phyloP scores from a whole-genome alignment of 2,113 vertebrate genomes.

The Parus major region DNA sequence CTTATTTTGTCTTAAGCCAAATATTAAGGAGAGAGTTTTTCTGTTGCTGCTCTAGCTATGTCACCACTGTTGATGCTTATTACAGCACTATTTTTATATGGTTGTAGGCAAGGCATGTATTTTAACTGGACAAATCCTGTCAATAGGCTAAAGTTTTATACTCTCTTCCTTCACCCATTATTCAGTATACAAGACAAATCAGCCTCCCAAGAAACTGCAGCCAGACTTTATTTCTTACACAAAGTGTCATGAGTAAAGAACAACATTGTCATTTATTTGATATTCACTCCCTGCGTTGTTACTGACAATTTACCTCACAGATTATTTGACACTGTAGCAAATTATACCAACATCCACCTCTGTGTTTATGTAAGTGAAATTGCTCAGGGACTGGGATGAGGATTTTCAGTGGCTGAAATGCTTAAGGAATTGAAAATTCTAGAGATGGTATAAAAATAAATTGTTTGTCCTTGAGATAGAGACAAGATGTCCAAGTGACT shows the following conservation, averaged over 20 bases:
- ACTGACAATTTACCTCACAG: conserved; percentile 2
- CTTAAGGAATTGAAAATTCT: not conserved
- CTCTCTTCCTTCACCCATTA: not conserved
- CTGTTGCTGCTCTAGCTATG: not conserved
- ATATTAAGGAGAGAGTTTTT: not conserved
- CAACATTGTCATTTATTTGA: not conserved
- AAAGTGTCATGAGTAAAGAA: conserved; percentile 4
- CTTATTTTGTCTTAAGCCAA: not conserved
- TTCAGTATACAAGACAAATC: not conserved
- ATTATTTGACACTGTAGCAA: not conserved
- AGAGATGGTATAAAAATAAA: not conserved
- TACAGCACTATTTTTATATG: not conserved
- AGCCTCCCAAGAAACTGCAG: not conserved
- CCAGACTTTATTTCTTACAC: not conserved
- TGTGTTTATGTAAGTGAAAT: conserved; percentile 12
- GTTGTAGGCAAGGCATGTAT: not conserved
- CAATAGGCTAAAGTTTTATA: not conserved
- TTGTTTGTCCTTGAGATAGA: conserved; percentile 25
- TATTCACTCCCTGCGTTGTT: conserved; percentile 5
- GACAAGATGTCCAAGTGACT: not conserved
- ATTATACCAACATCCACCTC: not conserved
- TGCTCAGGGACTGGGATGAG: not conserved
- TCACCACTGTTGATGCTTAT: not conserved
- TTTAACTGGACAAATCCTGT: not conserved
- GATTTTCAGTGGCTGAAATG: not conserved